A percentile compares a stretch with the other conserved stretches of the same genome.
phyloP scores from a whole-genome alignment of 2,888 invertebrate species.

The Nesidiocoris tenuis region DNA sequence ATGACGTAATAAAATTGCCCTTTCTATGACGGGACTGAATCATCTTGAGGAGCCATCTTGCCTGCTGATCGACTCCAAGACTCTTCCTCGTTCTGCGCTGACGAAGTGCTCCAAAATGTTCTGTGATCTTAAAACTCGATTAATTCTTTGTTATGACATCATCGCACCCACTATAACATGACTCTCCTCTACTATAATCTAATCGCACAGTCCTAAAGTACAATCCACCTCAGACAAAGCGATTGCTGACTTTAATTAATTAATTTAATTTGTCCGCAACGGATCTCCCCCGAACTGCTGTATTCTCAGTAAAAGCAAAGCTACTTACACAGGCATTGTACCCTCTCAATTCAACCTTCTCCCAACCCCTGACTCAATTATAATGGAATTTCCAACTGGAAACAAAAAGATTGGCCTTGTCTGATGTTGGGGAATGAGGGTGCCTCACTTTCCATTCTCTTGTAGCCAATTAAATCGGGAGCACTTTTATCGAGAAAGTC shows the following conservation, averaged over 20 bases:
- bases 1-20: no score
- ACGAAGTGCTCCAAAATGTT: no score
- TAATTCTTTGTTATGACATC: no score
- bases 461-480: background rate
- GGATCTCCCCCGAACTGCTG: background rate
- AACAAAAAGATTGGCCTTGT: background rate
- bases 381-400: background rate
- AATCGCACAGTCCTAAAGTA: no score
- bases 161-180: no score
- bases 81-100: no score
- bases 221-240: background rate
- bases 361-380: background rate
- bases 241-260: background rate
- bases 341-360: background rate
- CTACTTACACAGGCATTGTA: background rate
- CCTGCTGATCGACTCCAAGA: no score
- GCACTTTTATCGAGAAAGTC: background rate
- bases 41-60: no score
- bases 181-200: no score
- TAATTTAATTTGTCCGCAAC: background rate
- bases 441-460: background rate
- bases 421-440: background rate
- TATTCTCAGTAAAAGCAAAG: background rate
- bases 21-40: no score
- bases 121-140: no score